Base-by-base conservation (phyloP, 2,797 vertebrate genomes). In the Coregonus ussuriensis region DNA sequence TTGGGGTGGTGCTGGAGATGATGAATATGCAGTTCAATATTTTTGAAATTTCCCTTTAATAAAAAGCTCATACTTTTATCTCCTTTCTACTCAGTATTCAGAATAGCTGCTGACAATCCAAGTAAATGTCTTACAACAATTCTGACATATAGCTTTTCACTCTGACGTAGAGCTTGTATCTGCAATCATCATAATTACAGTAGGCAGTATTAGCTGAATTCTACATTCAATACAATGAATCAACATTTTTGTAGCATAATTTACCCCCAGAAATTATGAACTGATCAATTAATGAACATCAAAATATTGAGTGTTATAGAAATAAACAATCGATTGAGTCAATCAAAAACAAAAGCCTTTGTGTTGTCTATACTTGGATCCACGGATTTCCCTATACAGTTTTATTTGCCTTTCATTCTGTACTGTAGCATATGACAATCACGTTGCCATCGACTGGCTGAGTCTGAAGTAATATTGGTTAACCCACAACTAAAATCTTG, bases 141-240 rank as follows among this genome's bases (percentile, higher is more conserved):
- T 62, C 21, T 4, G 59, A 63, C 59, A 80, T 74, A n/a, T 89
- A 67, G 71, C 65, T 79, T 75, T 47, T 47, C 41, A 11, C 7
- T 47, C 9, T 47, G 7, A 47, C 2, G 41, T 47, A 9, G 79
- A 41, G 82, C 78, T 74, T 83, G 66, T 7, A 18, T 29, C 47
- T 52, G 29, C 51, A 14, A 59, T 83, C 78, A 81, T 73, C 59
- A 25, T n/a, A 72, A 35, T 72, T 15, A 31, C 18, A 79, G 52
- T 80, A 88, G 94, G 93, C 93, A 93, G 93, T 93, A 90, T 86
- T 86, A 76, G 89, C 91, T 91, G 88, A 89, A 72, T 81, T 88
- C 90, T 92, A 92, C 91, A 87, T 91, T 75, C n/a, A 63, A 63
- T 3, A 47, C 41, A 47, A 13, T 3, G 2, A 11, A 47, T 47